phyloP scores from a whole-genome alignment of 2,113 vertebrate genomes.

The Cinclus mexicanus region DNA sequence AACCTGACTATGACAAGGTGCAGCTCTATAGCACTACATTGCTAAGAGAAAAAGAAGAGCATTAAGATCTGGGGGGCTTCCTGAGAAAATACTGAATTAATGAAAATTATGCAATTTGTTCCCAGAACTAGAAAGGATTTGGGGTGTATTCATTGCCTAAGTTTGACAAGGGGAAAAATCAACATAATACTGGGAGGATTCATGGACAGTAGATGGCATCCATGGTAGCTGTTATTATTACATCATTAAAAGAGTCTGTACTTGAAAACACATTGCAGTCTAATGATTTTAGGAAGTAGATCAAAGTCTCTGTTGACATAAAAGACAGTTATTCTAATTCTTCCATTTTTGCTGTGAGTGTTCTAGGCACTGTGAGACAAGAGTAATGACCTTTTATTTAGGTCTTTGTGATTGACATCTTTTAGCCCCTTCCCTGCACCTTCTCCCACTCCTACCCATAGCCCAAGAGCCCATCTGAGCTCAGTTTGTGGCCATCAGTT shows the following conservation, averaged over 20 bases:
- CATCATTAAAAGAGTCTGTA: background rate
- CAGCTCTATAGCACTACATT: background rate
- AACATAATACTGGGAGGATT: background rate
- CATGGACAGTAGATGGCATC: background rate
- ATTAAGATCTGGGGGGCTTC: background rate
- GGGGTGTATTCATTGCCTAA: background rate
- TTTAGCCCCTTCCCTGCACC: accelerated
- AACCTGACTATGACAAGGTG: background rate
- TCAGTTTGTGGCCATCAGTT: background rate
- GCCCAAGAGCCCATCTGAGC: background rate
- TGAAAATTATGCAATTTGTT: background rate
- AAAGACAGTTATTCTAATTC: background rate
- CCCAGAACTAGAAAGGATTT: background rate
- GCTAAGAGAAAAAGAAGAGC: background rate
- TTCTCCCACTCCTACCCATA: background rate
- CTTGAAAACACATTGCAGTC: background rate
- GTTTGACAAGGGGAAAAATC: background rate
- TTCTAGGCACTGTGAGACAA: background rate
- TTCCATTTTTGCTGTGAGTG: background rate
- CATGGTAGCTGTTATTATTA: background rate
- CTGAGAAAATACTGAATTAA: background rate
- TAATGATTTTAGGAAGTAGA: background rate
- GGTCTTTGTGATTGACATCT: background rate
- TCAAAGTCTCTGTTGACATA: background rate
- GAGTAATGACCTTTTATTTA: background rate